These are phyloP conservation scores for Apotomis capreana DNA, from an alignment of 2,888 invertebrate species.

Conservation along the genomic window DNA sequence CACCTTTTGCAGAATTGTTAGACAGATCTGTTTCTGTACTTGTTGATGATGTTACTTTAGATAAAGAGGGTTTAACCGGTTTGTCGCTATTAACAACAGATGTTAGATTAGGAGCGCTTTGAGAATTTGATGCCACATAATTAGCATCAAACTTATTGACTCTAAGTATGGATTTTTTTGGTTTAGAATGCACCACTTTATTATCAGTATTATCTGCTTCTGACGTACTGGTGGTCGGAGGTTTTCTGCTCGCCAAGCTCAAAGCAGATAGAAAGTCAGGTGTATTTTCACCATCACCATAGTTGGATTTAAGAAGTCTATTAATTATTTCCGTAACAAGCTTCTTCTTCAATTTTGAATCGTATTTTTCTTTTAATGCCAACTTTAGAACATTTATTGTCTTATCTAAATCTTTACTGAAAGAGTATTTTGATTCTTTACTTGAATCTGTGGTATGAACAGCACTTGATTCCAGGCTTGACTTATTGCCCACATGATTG, in stretches of 20 bases:
- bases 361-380: constrained; percentile 83
- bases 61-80: constrained; percentile 50
- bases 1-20: constrained; percentile 66
- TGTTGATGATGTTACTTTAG: constrained; percentile 53
- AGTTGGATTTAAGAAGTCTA: constrained; percentile 83
- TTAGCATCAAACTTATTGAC: constrained; percentile 69
- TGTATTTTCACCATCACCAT: constrained; percentile 82
- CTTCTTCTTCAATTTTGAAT: constrained; percentile 83
- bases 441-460: constrained; percentile 72
- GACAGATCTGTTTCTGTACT: constrained; percentile 71
- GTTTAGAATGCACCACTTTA: constrained; percentile 54
- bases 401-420: constrained; percentile 85
- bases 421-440: constrained; percentile 69
- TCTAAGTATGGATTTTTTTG: constrained; percentile 75
- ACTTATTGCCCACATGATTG: constrained; percentile 68
- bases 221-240: constrained; percentile 73
- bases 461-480: constrained; percentile 75
- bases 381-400: constrained; percentile 84
- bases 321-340: constrained; percentile 86
- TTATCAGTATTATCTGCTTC: constrained; percentile 64
- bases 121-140: constrained; percentile 70
- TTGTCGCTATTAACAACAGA: constrained; percentile 59
- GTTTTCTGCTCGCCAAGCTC: constrained; percentile 64
- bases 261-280: constrained; percentile 78
- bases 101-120: constrained; percentile 75